Conservation (phyloP, 1,140 invertebrate genomes). For the Scaptomyza montana region DNA sequence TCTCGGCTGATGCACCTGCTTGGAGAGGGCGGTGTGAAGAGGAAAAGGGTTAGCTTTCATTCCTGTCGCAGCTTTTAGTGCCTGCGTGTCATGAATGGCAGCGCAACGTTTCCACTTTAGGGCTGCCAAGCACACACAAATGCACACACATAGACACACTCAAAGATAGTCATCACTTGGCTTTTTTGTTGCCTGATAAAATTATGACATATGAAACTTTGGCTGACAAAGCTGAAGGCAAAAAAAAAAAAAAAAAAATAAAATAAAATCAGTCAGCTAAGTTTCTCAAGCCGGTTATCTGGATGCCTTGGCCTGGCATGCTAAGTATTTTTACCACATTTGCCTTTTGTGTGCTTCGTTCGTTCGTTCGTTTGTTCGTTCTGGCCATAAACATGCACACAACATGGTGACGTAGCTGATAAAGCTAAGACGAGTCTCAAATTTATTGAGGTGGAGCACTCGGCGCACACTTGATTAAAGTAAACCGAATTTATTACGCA, state of each 20-base stretch:
- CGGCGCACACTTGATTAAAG: constrained; percentile 51
- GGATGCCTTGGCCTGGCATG: constrained; percentile 29
- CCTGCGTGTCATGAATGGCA: constrained; percentile 80
- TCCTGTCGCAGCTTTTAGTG: constrained; percentile 72
- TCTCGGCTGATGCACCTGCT: constrained; percentile 40
- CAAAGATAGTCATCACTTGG: constrained; percentile 43
- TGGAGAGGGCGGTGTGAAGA: neutral
- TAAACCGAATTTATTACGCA: constrained; percentile 7
- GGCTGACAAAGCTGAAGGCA: constrained; percentile 61
- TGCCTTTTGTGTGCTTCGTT: constrained; percentile 46
- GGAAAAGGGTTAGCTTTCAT: constrained; percentile 1
- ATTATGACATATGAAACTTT: constrained; percentile 82
- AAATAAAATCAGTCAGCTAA: constrained; percentile 14
- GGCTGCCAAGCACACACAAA: constrained; percentile 16
- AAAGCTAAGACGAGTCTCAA: constrained; percentile 62
- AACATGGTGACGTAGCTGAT: constrained; percentile 66
- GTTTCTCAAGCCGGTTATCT: constrained; percentile 14
- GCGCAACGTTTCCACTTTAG: constrained; percentile 77
- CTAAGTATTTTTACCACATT: constrained; percentile 57
- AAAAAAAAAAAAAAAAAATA: neutral
- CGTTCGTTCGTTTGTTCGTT: constrained; percentile 29
- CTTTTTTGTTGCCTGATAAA: constrained; percentile 76
- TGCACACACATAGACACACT: constrained; percentile 22
- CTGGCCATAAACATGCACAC: constrained; percentile 79
- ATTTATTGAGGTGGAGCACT: constrained; percentile 53